Conservation (phyloP, 2,797 vertebrate species). For the Syndactyla subalaris region DNA sequence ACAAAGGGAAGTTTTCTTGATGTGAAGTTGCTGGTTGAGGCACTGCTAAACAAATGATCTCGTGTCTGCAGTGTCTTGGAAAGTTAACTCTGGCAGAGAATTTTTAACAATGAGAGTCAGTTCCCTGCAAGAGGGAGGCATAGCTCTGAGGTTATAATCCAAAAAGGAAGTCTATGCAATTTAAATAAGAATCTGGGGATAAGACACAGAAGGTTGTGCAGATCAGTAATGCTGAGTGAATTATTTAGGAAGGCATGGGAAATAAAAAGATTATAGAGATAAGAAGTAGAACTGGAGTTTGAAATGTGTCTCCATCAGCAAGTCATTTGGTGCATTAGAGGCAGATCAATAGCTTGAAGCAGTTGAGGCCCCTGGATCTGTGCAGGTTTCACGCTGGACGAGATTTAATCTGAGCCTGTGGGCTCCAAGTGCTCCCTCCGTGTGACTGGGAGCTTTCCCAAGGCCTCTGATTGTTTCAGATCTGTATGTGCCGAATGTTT, state of each 20-base stretch:
- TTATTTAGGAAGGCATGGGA: neutral
- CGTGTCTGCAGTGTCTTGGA: neutral
- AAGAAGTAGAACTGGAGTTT: neutral
- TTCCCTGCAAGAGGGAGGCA: neutral
- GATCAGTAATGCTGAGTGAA: neutral
- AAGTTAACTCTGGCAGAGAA: neutral
- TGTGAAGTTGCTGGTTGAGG: neutral
- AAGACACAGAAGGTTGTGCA: neutral
- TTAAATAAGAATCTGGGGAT: neutral
- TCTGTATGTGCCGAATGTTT: neutral
- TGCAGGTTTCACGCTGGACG: neutral
- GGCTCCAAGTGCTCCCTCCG: neutral
- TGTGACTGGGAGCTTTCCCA: neutral
- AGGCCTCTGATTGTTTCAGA: neutral
- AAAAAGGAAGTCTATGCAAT: neutral
- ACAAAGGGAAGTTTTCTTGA: neutral
- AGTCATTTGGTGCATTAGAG: slow-evolving; percentile 6
- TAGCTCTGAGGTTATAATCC: neutral
- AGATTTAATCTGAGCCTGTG: neutral
- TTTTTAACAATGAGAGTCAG: neutral
- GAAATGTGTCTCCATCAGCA: neutral
- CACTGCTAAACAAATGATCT: neutral
- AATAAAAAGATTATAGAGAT: neutral
- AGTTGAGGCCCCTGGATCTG: neutral
- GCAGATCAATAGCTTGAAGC: neutral